These are phyloP conservation scores for Bedellia somnulentella DNA, from an alignment of 2,888 invertebrate genomes.

Conservation along the genomic window DNA sequence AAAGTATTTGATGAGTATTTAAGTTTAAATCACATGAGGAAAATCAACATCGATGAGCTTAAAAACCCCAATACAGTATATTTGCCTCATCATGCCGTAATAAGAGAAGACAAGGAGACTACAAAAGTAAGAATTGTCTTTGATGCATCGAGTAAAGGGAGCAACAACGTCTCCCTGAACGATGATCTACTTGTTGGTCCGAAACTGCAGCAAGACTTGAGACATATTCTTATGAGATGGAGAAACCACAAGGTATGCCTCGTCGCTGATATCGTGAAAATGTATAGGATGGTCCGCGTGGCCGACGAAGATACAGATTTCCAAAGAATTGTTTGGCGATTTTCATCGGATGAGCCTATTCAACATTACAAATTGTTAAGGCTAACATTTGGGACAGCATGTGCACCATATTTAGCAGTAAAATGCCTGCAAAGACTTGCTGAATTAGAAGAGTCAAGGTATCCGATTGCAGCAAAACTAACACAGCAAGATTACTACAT, in stretches of 20 bases:
- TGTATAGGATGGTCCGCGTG: constrained; percentile 16
- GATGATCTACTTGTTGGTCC: constrained; percentile 14
- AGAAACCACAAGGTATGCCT: constrained; percentile 12
- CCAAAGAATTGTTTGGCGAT: constrained; percentile 13
- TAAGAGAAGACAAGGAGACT: constrained; percentile 7
- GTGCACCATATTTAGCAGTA: constrained; percentile 12
- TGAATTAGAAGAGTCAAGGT: constrained; percentile 8
- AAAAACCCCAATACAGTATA: not conserved
- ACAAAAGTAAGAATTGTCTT: constrained; percentile 11
- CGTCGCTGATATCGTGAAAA: constrained; percentile 14
- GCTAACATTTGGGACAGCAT: constrained; percentile 12
- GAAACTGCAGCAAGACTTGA: constrained; percentile 13
- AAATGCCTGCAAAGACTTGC: constrained; percentile 10
- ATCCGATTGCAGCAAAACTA: constrained; percentile 9
- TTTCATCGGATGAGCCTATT: constrained; percentile 4
- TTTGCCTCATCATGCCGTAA: constrained; percentile 11
- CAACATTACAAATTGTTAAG: constrained; percentile 9
- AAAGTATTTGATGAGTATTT: constrained; percentile 7
- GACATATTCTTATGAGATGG: constrained; percentile 14
- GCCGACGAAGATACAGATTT: constrained; percentile 11
- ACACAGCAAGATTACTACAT: constrained; percentile 2
- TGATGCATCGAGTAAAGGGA: constrained; percentile 7
- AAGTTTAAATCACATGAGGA: constrained; percentile 4
- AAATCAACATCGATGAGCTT: not conserved
- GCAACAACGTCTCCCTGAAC: constrained; percentile 11